Conservation (phyloP, 2,797 vertebrate genomes). For the Malurus leucopterus region DNA sequence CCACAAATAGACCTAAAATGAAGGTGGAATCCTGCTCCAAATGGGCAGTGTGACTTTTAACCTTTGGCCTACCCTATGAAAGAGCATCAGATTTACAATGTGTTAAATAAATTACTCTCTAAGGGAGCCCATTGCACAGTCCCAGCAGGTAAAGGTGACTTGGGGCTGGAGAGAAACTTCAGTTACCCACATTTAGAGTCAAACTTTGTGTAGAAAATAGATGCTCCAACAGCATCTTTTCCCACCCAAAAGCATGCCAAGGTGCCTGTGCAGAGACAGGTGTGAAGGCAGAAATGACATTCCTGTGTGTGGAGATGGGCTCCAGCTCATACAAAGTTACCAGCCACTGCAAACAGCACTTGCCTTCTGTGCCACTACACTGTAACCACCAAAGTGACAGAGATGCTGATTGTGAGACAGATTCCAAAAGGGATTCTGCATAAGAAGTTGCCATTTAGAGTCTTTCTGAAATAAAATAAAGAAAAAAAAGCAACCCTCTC, state of each 20-base stretch:
- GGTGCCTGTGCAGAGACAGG: not conserved
- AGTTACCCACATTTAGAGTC: not conserved
- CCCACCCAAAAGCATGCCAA: not conserved
- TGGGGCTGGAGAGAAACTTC: not conserved
- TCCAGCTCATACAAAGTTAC: not conserved
- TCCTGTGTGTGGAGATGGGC: not conserved
- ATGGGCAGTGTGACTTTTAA: not conserved
- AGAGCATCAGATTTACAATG: not conserved
- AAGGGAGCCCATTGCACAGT: not conserved
- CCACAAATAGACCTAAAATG: not conserved
- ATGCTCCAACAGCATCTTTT: not conserved
- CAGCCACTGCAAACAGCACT: not conserved
- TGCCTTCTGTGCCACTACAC: not conserved
- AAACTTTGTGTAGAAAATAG: not conserved
- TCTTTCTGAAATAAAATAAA: not conserved
- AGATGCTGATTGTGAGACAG: not conserved
- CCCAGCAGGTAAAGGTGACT: not conserved
- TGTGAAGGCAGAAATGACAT: fast-evolving
- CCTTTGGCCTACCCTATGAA: not conserved
- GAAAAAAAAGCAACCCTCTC: fast-evolving
- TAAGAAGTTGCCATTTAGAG: not conserved
- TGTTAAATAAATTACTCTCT: not conserved
- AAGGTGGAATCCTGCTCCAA: not conserved
- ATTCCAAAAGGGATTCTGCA: not conserved
- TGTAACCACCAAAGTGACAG: not conserved